phyloP scores from a whole-genome alignment of 2,888 invertebrate genomes.

The Oxytorus armatus region DNA sequence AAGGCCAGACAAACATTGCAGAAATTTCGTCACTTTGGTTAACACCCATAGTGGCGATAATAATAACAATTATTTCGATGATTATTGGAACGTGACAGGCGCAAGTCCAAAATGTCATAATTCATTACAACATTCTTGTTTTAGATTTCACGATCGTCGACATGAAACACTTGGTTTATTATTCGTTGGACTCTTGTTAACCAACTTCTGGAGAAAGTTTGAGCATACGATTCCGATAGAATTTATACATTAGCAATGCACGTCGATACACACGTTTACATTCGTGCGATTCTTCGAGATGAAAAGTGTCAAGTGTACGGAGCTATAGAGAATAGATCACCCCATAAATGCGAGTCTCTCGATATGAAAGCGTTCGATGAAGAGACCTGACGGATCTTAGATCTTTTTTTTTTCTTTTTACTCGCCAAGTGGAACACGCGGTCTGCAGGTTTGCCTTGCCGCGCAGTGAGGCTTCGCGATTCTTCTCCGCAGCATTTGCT shows the following conservation, averaged over 20 bases:
- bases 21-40: too few species aligned
- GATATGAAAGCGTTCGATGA: conserved; percentile 62
- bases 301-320: conserved; percentile 60
- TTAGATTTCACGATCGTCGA: background rate
- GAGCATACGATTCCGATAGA: conserved; percentile 15
- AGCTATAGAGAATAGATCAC: conserved; percentile 7
- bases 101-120: background rate
- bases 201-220: conserved; percentile 54
- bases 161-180: conserved; percentile 11
- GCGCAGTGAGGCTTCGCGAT: conserved; percentile 29
- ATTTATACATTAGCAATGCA: conserved; percentile 24
- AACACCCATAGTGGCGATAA: too few species aligned
- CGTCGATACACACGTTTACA: background rate
- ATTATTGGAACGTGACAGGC: background rate
- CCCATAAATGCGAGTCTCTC: conserved; percentile 26
- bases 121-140: background rate
- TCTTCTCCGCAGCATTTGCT: conserved; percentile 36
- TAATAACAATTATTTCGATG: too few species aligned
- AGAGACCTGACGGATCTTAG: conserved; percentile 24
- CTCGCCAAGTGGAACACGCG: conserved; percentile 61
- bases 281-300: conserved; percentile 37
- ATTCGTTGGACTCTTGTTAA: conserved; percentile 21
- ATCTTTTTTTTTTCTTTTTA: conserved; percentile 26
- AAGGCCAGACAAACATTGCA: too few species aligned
- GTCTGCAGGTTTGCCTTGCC: conserved; percentile 28